Evolutionary conservation across 2,113 vertebrate species (phyloP).

Genomic region (Rhinoderma darwinii): DNA sequence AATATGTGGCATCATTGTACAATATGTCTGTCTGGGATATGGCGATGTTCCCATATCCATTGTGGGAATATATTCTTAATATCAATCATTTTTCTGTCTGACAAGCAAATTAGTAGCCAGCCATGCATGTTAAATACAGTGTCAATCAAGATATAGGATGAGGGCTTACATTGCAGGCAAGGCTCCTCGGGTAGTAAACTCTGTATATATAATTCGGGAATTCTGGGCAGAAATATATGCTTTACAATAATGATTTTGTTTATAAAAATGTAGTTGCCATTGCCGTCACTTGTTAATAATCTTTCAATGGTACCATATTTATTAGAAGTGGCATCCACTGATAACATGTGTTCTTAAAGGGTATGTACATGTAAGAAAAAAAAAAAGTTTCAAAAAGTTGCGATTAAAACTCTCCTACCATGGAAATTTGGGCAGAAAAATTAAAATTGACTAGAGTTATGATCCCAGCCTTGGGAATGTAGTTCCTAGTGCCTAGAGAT

Average conservation of each 20-base stretch:
- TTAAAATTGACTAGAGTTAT: too few relatives aligned
- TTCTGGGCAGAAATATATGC: not conserved
- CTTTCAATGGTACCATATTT: not conserved
- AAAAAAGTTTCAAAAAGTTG: too few relatives aligned
- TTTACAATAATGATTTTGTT: not conserved
- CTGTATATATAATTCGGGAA: not conserved
- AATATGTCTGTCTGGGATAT: slow-evolving; percentile 17
- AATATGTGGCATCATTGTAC: slow-evolving; percentile 19
- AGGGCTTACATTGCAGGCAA: not conserved
- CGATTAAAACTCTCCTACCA: too few relatives aligned
- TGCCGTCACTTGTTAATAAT: not conserved
- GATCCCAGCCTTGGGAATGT: too few relatives aligned
- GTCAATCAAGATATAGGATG: slow-evolving; percentile 32
- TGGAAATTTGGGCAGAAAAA: too few relatives aligned
- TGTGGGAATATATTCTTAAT: slow-evolving; percentile 49
- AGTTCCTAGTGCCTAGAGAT: too few relatives aligned
- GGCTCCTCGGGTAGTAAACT: not conserved
- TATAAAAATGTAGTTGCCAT: not conserved
- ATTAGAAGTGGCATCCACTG: too few relatives aligned
- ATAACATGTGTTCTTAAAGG: too few relatives aligned
- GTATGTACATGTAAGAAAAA: too few relatives aligned
- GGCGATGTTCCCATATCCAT: not conserved
- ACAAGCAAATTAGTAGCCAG: slow-evolving; percentile 53
- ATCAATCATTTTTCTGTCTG: slow-evolving; percentile 50
- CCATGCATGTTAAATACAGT: slow-evolving; percentile 48